A percentile compares a stretch with the other conserved stretches of the same genome.
Conservation (phyloP, 1,140 invertebrate species). For the Cotesia chilonis region DNA sequence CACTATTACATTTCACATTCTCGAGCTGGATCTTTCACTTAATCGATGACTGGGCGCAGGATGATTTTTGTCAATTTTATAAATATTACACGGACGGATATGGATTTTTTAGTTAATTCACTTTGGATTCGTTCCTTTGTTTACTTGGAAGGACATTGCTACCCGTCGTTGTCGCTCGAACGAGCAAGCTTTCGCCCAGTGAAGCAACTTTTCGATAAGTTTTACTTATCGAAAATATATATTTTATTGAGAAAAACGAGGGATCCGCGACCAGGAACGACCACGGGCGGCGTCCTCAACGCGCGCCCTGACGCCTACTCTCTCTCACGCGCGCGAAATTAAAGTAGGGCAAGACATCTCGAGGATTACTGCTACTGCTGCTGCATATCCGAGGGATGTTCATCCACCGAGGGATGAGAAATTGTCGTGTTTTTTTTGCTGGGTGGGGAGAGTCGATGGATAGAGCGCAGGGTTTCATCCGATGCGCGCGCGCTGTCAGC, state of each 20-base stretch:
- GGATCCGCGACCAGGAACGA: slow-evolving; percentile 14
- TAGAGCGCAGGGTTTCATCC: not conserved
- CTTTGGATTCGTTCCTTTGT: no score
- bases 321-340: slow-evolving; percentile 39
- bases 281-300: slow-evolving; percentile 52
- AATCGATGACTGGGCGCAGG: no score
- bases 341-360: slow-evolving; percentile 15
- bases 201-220: no score
- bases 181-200: no score
- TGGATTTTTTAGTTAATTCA: no score
- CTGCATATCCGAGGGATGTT: slow-evolving; percentile 3
- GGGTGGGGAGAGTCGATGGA: slow-evolving; percentile 26
- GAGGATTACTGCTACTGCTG: slow-evolving; percentile 11
- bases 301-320: slow-evolving; percentile 50
- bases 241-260: not conserved
- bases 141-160: no score
- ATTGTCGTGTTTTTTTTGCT: not conserved
- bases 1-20: no score
- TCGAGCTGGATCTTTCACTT: no score
- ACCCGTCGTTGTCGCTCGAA: no score
- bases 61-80: no score
- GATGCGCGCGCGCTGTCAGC: slow-evolving; percentile 28
- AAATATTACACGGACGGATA: no score
- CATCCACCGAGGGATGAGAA: slow-evolving; percentile 21
- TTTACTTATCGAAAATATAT: not conserved